Evolutionary conservation across 2,888 invertebrate species (phyloP).

Genomic region (Ophonus ardosiacus): DNA sequence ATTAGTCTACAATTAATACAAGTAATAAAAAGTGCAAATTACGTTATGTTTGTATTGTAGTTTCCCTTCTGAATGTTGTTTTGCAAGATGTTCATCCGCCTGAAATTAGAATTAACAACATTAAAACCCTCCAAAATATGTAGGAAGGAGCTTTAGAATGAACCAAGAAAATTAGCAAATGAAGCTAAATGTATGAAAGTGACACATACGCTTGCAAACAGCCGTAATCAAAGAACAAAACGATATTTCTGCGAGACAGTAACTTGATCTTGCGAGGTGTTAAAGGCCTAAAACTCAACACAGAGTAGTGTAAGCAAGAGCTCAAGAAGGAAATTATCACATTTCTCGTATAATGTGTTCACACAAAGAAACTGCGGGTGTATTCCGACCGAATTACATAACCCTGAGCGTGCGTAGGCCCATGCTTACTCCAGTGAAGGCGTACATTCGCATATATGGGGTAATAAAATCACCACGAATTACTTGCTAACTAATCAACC

Average conservation of each 20-base stretch:
- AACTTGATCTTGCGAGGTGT: slow-evolving; percentile 44
- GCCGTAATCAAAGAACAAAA: slow-evolving; percentile 47
- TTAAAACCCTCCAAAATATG: background rate
- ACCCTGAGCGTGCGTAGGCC: slow-evolving; percentile 32
- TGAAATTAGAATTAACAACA: slow-evolving; percentile 14
- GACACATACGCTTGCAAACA: slow-evolving; percentile 9
- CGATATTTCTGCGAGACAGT: slow-evolving; percentile 28
- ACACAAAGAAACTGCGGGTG: slow-evolving; percentile 53
- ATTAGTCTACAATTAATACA: background rate
- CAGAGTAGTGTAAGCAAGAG: slow-evolving; percentile 9
- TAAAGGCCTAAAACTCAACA: slow-evolving; percentile 46
- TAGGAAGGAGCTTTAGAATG: background rate
- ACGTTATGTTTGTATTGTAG: background rate
- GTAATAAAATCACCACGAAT: background rate
- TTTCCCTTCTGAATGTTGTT: background rate
- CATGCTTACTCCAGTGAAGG: background rate
- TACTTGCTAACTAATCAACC: background rate
- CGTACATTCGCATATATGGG: background rate
- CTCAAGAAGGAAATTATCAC: slow-evolving; percentile 55
- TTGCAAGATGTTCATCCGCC: background rate
- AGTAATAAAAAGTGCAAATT: background rate
- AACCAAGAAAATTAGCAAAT: slow-evolving; percentile 22
- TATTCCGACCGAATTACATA: slow-evolving; percentile 54
- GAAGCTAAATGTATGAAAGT: slow-evolving; percentile 16
- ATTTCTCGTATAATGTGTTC: slow-evolving; percentile 55